Conservation (phyloP, 2,888 invertebrate genomes). For the Sepiola atlantica region DNA sequence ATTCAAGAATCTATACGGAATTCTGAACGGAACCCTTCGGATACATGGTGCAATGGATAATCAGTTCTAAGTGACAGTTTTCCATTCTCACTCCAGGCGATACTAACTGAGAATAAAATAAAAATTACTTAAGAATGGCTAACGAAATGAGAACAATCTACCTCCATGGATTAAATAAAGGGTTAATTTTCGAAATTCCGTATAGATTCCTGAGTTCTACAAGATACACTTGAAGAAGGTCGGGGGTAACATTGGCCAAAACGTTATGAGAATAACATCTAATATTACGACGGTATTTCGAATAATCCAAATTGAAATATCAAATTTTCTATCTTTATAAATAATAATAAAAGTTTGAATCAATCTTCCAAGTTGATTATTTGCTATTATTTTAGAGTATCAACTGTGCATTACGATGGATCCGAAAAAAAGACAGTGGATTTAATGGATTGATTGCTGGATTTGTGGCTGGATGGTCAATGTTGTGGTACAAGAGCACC, state of each 20-base stretch:
- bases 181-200: no score
- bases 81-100: no score
- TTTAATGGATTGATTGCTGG: slow-evolving; percentile 83
- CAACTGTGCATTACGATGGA: slow-evolving; percentile 82
- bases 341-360: background rate
- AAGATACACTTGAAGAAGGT: no score
- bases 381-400: slow-evolving; percentile 76
- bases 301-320: background rate
- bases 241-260: background rate
- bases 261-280: background rate
- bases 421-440: slow-evolving; percentile 79
- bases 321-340: background rate
- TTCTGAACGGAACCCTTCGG: no score
- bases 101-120: no score
- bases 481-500: slow-evolving; percentile 84
- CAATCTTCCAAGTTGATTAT: background rate
- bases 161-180: no score
- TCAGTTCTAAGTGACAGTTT: no score
- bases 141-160: no score
- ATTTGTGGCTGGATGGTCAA: slow-evolving; percentile 82
- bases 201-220: no score
- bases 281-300: background rate
- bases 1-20: no score
- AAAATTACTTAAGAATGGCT: no score
- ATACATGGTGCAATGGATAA: no score